Evolutionary conservation across 2,113 vertebrate species (phyloP).

Genomic region (Ictidomys tridecemlineatus): DNA sequence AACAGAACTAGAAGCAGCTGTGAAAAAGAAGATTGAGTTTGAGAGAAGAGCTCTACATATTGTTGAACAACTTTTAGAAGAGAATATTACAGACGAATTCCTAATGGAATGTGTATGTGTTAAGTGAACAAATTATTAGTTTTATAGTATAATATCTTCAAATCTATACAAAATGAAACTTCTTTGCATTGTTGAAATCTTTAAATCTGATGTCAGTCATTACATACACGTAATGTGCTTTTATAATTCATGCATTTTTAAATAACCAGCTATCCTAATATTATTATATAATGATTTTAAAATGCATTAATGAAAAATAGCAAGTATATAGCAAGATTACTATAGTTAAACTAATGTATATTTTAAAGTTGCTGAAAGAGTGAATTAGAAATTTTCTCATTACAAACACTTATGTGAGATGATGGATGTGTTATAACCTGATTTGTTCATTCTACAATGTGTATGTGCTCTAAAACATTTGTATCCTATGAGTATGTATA

Average conservation of each 20-base stretch:
- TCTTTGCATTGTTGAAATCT: constrained; percentile 22
- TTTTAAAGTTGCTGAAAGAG: neutral
- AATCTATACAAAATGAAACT: neutral
- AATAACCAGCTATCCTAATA: constrained; percentile 22
- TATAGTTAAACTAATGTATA: neutral
- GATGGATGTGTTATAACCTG: neutral
- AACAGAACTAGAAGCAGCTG: constrained; percentile 89
- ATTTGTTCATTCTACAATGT: neutral
- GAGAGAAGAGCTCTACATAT: constrained; percentile 92
- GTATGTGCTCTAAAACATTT: neutral
- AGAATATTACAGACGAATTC: constrained; percentile 93
- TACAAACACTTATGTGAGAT: neutral
- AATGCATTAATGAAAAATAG: constrained; percentile 23
- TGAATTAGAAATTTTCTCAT: neutral
- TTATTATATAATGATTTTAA: constrained; percentile 45
- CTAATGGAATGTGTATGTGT: constrained; percentile 93
- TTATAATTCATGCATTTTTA: constrained; percentile 34
- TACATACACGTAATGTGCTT: neutral
- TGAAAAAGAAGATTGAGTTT: constrained; percentile 92
- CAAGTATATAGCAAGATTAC: neutral
- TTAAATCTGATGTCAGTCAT: constrained; percentile 33
- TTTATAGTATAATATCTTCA: constrained; percentile 9
- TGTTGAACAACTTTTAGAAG: constrained; percentile 95
- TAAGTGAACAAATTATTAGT: constrained; percentile 17
- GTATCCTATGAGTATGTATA: neutral